A percentile compares a stretch with the other conserved stretches of the same genome.
Conservation (phyloP, 2,797 vertebrate species). For the Triplophysa bombifrons region DNA sequence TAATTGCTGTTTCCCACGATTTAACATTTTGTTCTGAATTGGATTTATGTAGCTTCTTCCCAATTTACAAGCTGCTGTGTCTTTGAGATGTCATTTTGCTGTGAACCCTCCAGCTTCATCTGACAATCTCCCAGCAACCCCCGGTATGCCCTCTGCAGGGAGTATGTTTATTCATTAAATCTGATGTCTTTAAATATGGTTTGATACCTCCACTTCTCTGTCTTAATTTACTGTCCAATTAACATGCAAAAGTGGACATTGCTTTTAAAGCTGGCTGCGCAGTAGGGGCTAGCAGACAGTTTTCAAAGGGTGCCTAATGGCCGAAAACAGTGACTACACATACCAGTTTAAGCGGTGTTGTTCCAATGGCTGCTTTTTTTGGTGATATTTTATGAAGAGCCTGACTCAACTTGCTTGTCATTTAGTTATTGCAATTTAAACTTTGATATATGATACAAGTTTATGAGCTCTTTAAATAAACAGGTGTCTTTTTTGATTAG, state of each 20-base stretch:
- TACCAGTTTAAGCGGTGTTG: background rate
- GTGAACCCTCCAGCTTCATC: slow-evolving; percentile 73
- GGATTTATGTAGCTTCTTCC: slow-evolving; percentile 63
- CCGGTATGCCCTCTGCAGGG: slow-evolving; percentile 70
- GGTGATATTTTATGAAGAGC: too few relatives aligned
- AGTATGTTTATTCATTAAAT: slow-evolving; percentile 73
- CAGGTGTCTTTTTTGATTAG: too few relatives aligned
- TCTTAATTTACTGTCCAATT: slow-evolving; percentile 72
- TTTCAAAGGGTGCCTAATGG: slow-evolving; percentile 49
- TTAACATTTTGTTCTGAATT: slow-evolving; percentile 70
- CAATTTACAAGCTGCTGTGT: slow-evolving; percentile 65
- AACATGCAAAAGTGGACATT: slow-evolving; percentile 70
- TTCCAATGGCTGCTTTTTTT: background rate
- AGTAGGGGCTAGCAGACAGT: slow-evolving; percentile 55
- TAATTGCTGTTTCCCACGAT: slow-evolving; percentile 70
- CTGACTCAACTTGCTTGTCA: too few relatives aligned
- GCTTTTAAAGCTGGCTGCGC: slow-evolving; percentile 67
- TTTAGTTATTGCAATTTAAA: background rate
- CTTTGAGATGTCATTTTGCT: slow-evolving; percentile 79
- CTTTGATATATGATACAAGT: too few relatives aligned
- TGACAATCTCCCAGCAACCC: slow-evolving; percentile 75
- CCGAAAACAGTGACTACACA: slow-evolving; percentile 30
- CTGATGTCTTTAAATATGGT: slow-evolving; percentile 73
- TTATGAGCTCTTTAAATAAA: too few relatives aligned
- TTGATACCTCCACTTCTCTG: slow-evolving; percentile 72